A percentile compares a stretch with the other conserved stretches of the same genome.
Evolutionary conservation across 2,797 vertebrate genomes (phyloP).

Genomic region (Holocentrus rufus): DNA sequence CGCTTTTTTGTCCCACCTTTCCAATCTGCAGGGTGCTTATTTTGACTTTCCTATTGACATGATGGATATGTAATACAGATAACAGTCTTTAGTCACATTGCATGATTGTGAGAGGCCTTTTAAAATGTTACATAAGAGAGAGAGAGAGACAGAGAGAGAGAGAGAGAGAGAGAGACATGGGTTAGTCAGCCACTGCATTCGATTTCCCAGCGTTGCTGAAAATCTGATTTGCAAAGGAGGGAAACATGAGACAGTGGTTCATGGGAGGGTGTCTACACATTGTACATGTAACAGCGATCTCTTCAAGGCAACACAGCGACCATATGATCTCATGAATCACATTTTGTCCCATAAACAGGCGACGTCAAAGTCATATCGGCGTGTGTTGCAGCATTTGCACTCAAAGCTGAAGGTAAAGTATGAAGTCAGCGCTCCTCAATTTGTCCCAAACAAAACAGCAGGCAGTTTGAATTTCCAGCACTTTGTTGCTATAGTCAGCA

Average conservation of each 20-base stretch:
- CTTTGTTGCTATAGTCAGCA: not conserved
- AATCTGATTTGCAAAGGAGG: not conserved
- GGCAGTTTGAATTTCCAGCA: not conserved
- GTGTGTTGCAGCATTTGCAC: not conserved
- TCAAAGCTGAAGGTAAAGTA: not conserved
- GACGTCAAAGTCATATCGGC: not conserved
- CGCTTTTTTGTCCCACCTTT: constrained; percentile 10
- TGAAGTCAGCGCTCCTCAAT: not conserved
- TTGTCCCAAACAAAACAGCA: not conserved
- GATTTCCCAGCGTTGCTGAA: not conserved
- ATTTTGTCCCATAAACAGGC: not conserved
- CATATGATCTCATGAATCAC: not conserved
- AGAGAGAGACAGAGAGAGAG: no score
- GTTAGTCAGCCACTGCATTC: not conserved
- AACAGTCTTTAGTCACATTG: constrained; percentile 11
- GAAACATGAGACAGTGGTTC: not conserved
- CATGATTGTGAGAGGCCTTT: constrained; percentile 8
- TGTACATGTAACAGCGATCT: not conserved
- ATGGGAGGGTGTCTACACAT: not conserved
- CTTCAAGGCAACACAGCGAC: not conserved
- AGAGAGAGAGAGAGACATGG: no score
- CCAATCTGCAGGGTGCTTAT: not conserved
- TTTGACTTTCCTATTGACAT: constrained; percentile 1
- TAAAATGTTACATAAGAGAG: not conserved
- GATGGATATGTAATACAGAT: not conserved